Conservation (phyloP, 2,113 vertebrate species). For the Campylomormyrus tamandua region DNA sequence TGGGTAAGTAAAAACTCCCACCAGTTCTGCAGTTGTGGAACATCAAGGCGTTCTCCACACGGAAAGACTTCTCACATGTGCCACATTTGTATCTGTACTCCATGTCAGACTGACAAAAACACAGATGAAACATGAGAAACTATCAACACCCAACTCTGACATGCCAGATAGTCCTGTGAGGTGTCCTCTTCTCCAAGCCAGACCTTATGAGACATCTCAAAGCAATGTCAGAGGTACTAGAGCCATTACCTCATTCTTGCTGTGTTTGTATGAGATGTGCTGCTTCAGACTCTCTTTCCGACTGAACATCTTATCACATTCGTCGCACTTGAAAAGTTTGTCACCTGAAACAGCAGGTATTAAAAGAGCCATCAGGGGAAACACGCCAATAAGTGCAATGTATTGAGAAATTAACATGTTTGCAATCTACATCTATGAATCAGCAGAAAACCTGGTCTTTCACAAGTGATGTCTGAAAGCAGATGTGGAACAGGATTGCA, state of each 20-base stretch:
- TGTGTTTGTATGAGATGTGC: constrained; percentile 98
- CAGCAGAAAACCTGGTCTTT: neutral
- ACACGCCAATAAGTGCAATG: neutral
- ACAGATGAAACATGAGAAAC: constrained; percentile 5
- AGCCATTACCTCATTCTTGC: constrained; percentile 73
- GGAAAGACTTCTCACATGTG: constrained; percentile 90
- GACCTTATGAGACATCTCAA: neutral
- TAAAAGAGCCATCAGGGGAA: neutral
- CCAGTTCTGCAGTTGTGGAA: constrained; percentile 98
- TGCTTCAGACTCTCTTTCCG: constrained; percentile 97
- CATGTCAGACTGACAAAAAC: constrained; percentile 65
- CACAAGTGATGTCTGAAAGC: neutral
- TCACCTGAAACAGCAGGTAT: constrained; percentile 64
- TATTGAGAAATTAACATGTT: neutral
- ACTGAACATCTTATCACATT: constrained; percentile 96
- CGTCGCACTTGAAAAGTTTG: constrained; percentile 95
- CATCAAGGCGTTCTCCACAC: constrained; percentile 86
- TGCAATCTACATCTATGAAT: neutral
- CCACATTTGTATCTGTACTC: constrained; percentile 85
- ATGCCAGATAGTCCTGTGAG: neutral
- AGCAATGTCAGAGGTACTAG: neutral
- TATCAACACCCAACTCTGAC: neutral
- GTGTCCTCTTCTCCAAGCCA: neutral
- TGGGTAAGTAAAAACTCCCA: constrained; percentile 32
- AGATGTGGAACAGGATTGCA: neutral